phyloP scores from a whole-genome alignment of 2,113 vertebrate genomes.

The Actenoides hombroni region DNA sequence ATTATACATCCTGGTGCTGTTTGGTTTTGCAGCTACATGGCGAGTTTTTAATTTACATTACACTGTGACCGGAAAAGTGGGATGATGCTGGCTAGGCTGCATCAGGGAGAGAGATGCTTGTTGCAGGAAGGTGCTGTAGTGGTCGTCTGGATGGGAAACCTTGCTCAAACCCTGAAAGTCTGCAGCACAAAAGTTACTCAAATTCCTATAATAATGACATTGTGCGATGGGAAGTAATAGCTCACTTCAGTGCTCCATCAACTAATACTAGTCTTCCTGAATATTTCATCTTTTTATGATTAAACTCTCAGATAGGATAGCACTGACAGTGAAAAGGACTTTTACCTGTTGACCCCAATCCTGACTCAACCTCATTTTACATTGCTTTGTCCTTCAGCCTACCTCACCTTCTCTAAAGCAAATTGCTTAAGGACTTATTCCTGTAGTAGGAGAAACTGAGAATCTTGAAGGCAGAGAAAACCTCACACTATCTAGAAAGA shows the following conservation, averaged over 20 bases:
- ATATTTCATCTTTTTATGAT: neutral
- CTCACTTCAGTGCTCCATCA: neutral
- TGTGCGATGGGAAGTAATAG: neutral
- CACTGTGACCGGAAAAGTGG: neutral
- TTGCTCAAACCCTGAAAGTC: neutral
- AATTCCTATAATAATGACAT: neutral
- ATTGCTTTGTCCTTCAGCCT: neutral
- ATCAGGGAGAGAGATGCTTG: neutral
- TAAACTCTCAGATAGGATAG: neutral
- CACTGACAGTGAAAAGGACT: neutral
- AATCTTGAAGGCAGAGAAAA: neutral
- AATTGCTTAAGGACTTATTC: neutral
- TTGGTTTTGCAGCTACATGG: neutral
- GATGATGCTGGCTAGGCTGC: neutral
- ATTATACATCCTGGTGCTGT: neutral
- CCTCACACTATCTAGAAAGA: too few species aligned
- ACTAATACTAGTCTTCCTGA: neutral
- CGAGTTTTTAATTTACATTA: neutral
- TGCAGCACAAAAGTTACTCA: neutral
- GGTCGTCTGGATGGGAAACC: neutral
- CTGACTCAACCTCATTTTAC: neutral
- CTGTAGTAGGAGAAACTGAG: neutral
- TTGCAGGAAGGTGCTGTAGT: neutral
- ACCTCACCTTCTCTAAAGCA: neutral
- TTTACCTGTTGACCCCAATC: neutral